phyloP scores from a whole-genome alignment of 2,797 vertebrate species.

The Ciconia nigra region DNA sequence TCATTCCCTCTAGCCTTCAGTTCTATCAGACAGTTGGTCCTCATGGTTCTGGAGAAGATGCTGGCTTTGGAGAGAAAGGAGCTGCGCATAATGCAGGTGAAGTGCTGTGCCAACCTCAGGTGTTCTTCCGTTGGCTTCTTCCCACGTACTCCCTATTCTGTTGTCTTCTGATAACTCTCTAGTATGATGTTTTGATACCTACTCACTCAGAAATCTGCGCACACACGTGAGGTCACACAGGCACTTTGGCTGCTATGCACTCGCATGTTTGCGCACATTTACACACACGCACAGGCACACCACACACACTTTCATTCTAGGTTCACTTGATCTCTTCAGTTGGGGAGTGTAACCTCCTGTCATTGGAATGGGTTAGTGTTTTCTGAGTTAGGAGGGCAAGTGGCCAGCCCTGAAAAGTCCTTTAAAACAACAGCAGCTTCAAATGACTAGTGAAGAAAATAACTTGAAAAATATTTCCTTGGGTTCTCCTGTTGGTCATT shows the following conservation, averaged over 20 bases:
- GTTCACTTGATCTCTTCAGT: not conserved
- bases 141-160: not conserved
- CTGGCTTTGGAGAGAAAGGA: conserved; percentile 74
- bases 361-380: not conserved
- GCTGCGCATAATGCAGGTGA: conserved; percentile 57
- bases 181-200: not conserved
- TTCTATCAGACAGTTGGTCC: conserved; percentile 64
- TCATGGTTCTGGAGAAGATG: conserved; percentile 75
- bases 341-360: not conserved
- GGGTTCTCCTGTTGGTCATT: too few relatives aligned
- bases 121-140: rapidly evolving
- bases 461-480: not conserved
- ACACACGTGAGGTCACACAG: rapidly evolving
- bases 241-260: not conserved
- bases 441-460: not conserved
- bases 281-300: too few relatives aligned
- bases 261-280: rapidly evolving
- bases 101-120: not conserved
- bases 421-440: not conserved
- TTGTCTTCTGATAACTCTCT: not conserved
- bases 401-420: not conserved
- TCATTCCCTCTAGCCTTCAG: conserved; percentile 58
- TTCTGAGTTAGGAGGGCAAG: not conserved
- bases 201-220: not conserved
- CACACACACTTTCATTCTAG: rapidly evolving